Evolutionary conservation across 2,888 invertebrate genomes (phyloP), one percentile per base, ranked within the genome.

Genomic region (Thumatha senex): DNA sequence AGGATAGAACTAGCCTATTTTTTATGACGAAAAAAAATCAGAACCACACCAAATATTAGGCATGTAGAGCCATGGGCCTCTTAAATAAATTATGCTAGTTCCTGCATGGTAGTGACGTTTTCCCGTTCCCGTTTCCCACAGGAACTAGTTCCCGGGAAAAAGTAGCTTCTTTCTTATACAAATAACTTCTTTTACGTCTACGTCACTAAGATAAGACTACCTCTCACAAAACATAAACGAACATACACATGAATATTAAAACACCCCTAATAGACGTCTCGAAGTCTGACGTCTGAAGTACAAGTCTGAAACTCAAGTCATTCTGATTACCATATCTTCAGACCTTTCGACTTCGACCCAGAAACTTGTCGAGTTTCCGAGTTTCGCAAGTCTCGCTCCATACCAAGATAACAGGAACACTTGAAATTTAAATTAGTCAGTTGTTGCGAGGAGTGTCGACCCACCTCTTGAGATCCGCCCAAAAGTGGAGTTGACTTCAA

Each of bases 291-390:
- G 15, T 38, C 55, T 56, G 15, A 42, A 42, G 33, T 33, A 10
- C 42, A n/a, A 31, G 41, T 42, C 40, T 33, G 29, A 24, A 40
- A 40, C 42, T 63, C 54, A 48, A n/a, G 40, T 40, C 29, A 14
- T 50, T 46, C 57, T 61, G 60, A 73, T 73, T 72, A 65, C 55
- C 74, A 73, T 73, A 70, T 69, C 64, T 69, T 58, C 31, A 35
- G 61, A 69, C 65, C 61, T 50, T n/a, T n/a, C n/a, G 18, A 24
- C 18, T 24, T 59, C 68, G 58, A 64, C 61, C 63, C 58, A 57
- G 54, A 62, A 62, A 58, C 56, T 63, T 58, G 55, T 12, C 15
- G 54, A 57, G 59, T 53, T 57, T 57, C 56, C 15, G 54, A 57
- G 59, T 53, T 57, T 57, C 56, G 48, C 46, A 54, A 61, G 50